A percentile compares a stretch with the other conserved stretches of the same genome.
Evolutionary conservation across 2,888 invertebrate genomes (phyloP).

Genomic region (Tineola bisselliella): DNA sequence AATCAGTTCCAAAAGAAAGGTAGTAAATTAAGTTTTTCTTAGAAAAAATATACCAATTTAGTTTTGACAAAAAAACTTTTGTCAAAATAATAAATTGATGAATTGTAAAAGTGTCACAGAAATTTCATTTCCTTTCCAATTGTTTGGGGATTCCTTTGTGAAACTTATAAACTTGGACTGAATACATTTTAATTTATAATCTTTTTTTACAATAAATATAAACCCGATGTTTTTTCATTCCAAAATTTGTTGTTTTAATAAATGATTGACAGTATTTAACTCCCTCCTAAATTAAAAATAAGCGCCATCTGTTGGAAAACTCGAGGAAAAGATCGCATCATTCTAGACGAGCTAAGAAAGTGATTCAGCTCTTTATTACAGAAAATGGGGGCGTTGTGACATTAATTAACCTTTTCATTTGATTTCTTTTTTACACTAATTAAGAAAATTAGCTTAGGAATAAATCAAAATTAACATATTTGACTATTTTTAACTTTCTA

Average conservation of each 20-base stretch:
- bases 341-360: not conserved
- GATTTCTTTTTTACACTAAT: too few relatives aligned
- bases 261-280: too few relatives aligned
- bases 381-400: not conserved
- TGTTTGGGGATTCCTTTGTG: not conserved
- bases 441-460: too few relatives aligned
- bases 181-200: not conserved
- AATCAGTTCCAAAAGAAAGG: too few relatives aligned
- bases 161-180: not conserved
- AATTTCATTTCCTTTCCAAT: not conserved
- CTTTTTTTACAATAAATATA: not conserved
- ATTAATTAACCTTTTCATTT: too few relatives aligned
- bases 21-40: not conserved
- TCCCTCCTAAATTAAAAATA: not conserved
- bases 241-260: too few relatives aligned
- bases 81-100: not conserved
- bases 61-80: not conserved
- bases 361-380: not conserved
- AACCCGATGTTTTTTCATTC: too few relatives aligned
- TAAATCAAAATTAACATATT: too few relatives aligned
- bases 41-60: not conserved
- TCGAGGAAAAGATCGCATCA: not conserved
- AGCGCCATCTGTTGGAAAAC: not conserved
- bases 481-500: too few relatives aligned
- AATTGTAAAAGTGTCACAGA: not conserved